phyloP scores from a whole-genome alignment of 2,888 invertebrate species.

The Protodeltote pygarga region DNA sequence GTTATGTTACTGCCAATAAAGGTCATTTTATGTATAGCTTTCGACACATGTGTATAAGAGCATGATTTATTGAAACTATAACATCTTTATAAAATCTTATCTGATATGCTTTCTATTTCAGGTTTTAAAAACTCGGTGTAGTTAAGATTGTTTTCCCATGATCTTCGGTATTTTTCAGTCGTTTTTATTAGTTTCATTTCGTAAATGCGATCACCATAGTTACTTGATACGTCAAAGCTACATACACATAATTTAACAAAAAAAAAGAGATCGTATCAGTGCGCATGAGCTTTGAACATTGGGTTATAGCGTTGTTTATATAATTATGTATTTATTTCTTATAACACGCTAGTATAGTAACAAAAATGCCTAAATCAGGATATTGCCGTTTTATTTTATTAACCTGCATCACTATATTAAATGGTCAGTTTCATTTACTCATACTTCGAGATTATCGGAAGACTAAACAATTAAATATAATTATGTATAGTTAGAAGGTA shows the following conservation, averaged over 20 bases:
- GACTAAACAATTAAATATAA: slow-evolving; percentile 50
- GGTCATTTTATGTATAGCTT: slow-evolving; percentile 31
- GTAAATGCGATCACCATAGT: slow-evolving; percentile 2
- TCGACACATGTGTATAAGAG: slow-evolving; percentile 39
- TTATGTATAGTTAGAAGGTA: slow-evolving; percentile 46
- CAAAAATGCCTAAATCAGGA: slow-evolving; percentile 25
- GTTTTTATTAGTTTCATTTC: slow-evolving; percentile 19
- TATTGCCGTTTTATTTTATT: slow-evolving; percentile 45
- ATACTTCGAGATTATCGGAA: slow-evolving; percentile 50
- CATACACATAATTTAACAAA: slow-evolving; percentile 17
- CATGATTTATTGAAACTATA: slow-evolving; percentile 55
- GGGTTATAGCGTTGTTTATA: slow-evolving; percentile 11
- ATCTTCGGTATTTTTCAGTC: slow-evolving; percentile 6
- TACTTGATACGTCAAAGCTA: slow-evolving; percentile 16
- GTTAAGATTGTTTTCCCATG: slow-evolving; percentile 8
- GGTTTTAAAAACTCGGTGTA: slow-evolving; percentile 33
- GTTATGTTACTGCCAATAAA: slow-evolving; percentile 50
- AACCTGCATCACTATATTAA: slow-evolving; percentile 41
- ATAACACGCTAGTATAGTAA: slow-evolving; percentile 12
- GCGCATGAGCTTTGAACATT: slow-evolving; percentile 20
- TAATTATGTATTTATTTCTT: slow-evolving; percentile 1
- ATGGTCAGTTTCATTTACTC: slow-evolving; percentile 43
- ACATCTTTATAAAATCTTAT: slow-evolving; percentile 49
- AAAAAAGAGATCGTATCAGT: slow-evolving; percentile 36
- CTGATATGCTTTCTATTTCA: slow-evolving; percentile 53